A percentile compares a stretch with the other conserved stretches of the same genome.
phyloP scores from a whole-genome alignment of 2,797 vertebrate genomes.

The Enteromius mattozi region DNA sequence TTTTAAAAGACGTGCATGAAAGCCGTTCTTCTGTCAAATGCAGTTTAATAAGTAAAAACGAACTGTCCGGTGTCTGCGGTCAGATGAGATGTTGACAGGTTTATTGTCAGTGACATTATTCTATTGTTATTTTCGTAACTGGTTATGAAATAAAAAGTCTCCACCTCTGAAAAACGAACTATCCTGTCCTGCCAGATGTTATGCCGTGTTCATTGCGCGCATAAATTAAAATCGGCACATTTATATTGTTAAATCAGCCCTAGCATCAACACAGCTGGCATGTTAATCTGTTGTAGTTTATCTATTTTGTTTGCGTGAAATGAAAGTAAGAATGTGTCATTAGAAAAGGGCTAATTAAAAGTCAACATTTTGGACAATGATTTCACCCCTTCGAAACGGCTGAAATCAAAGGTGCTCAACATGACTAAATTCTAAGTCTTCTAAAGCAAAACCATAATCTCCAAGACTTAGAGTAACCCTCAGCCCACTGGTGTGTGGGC shows the following conservation, averaged over 20 bases:
- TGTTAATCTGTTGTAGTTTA: neutral
- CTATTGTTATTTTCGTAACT: too few species aligned
- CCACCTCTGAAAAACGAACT: too few species aligned
- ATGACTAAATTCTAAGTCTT: neutral
- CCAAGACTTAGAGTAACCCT: neutral
- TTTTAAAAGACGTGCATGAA: too few species aligned
- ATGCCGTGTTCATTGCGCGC: too few species aligned
- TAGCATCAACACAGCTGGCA: neutral
- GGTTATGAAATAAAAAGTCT: too few species aligned
- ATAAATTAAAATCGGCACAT: too few species aligned
- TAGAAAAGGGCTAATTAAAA: neutral
- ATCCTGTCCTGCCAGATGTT: too few species aligned
- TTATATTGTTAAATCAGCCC: neutral
- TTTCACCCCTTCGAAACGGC: neutral
- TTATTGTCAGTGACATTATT: too few species aligned
- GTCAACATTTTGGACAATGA: neutral
- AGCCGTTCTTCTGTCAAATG: too few species aligned
- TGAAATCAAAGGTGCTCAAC: neutral
- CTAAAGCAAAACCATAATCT: neutral
- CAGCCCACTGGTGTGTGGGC: conserved; percentile 7
- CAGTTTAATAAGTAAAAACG: too few species aligned
- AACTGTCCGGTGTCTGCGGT: too few species aligned
- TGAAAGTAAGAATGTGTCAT: neutral
- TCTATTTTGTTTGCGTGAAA: neutral
- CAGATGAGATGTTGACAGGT: too few species aligned